Base-by-base conservation (phyloP, 2,888 invertebrate genomes). In the Acanthosepion pharaonis region DNA sequence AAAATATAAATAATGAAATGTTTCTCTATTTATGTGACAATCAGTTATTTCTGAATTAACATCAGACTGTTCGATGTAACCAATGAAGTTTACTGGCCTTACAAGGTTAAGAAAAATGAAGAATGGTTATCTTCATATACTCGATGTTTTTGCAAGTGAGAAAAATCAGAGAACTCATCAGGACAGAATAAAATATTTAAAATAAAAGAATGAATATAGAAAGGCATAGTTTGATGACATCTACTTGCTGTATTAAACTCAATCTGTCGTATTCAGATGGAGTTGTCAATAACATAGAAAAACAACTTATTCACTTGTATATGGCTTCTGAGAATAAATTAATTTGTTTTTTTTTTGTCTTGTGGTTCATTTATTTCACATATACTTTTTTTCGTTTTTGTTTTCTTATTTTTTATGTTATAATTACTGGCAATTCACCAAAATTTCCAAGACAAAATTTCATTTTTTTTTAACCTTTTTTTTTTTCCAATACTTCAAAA, bases 341-440 rank as follows among this genome's bases (percentile, higher is more conserved):
- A 1, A 33, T 78, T 78, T 78, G 15, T n/a, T n/a, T n/a, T 78
- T 78, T 78, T 78, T 78, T 42, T 42, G 42, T 42, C 42, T 42
- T 11, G 9, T 15, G n/a, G n/a, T 78, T 78, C 78, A 78, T 78
- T 42, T 78, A 78, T 78, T n/a, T 33, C 0, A 15, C 78, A 78
- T n/a, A 78, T 15, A 33, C n/a, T 33, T 78, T 5, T n/a, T 5
- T 55, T 20, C 20, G 18, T 15, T 20, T 55, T 20, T 55, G 9
- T 8, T n/a, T 28, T 11, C 6, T n/a, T 78, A 15, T 78, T 78
- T n/a, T n/a, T n/a, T 33, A 9, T 78, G 23, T 78, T 78, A 78
- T 78, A 78, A 78, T 78, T 78, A 33, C 78, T 78, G 78, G 78
- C 78, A 78, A 78, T 78, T 78, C 78, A n/a, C 15, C 78, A 78